These are phyloP conservation scores for Microcebus tavaratra DNA, from an alignment of 2,113 vertebrate genomes.

Conservation along the genomic window DNA sequence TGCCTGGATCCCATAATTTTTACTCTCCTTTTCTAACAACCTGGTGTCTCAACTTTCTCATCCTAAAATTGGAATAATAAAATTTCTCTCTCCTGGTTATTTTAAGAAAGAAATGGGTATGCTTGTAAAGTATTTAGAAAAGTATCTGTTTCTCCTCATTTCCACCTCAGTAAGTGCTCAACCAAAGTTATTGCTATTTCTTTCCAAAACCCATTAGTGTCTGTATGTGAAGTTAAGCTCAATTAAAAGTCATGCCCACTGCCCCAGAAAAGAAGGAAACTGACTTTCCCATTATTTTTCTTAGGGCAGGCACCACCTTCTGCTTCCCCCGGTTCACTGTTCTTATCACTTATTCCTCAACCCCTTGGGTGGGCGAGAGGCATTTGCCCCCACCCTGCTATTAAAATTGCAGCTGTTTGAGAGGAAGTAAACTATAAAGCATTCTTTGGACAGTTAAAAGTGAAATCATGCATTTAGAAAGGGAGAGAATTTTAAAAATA, in stretches of 20 bases:
- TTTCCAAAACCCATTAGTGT: background rate
- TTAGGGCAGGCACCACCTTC: background rate
- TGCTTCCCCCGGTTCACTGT: background rate
- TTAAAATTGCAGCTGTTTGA: conserved; percentile 37
- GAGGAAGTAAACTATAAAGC: background rate
- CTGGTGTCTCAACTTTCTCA: background rate
- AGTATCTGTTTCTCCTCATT: background rate
- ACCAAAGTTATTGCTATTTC: background rate
- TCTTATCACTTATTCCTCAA: background rate
- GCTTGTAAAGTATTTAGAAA: background rate
- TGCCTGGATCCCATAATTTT: background rate
- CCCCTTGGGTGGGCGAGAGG: background rate
- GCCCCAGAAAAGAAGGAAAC: background rate
- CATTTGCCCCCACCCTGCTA: background rate
- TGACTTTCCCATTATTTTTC: background rate
- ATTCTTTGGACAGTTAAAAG: conserved; percentile 12
- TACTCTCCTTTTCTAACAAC: background rate
- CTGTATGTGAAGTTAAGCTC: background rate
- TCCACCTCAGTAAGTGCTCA: background rate
- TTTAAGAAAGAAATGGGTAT: background rate
- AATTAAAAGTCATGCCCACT: background rate
- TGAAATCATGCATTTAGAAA: conserved; percentile 27
- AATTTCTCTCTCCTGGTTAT: background rate
- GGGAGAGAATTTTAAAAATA: conserved; percentile 35
- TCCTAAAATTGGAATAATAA: background rate